These are phyloP conservation scores for Sitta europaea DNA, from an alignment of 2,113 vertebrate genomes.

Conservation along the genomic window DNA sequence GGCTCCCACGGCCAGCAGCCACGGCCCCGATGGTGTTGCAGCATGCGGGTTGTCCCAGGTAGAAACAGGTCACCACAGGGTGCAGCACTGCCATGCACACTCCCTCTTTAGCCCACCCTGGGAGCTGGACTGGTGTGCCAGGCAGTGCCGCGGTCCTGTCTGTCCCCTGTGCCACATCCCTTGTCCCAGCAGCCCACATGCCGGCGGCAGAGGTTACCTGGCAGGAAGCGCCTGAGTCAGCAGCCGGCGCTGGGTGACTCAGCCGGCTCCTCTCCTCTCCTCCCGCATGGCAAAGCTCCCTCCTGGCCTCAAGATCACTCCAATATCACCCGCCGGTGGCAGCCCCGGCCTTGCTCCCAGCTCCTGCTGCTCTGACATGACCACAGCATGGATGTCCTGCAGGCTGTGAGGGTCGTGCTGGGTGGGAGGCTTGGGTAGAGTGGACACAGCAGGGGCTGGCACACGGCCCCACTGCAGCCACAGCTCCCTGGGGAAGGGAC, in stretches of 20 bases:
- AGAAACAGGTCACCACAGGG: rapidly evolving
- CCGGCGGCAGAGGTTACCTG: background rate
- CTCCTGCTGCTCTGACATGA: background rate
- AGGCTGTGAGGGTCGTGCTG: rapidly evolving
- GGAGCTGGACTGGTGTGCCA: background rate
- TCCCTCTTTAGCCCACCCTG: background rate
- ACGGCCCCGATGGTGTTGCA: rapidly evolving
- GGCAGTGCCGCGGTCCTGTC: background rate
- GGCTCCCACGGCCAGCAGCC: background rate
- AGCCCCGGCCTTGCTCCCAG: background rate
- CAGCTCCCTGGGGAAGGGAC: background rate
- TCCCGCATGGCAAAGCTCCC: background rate
- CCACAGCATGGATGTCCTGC: background rate
- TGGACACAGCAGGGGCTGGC: rapidly evolving
- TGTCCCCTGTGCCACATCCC: background rate
- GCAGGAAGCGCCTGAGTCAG: slow-evolving; percentile 15
- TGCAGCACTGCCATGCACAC: rapidly evolving
- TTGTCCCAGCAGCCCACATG: background rate
- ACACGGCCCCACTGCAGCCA: background rate
- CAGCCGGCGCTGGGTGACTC: slow-evolving; percentile 12
- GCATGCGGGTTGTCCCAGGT: rapidly evolving
- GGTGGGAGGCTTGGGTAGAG: background rate
- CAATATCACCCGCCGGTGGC: background rate
- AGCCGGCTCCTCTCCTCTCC: slow-evolving; percentile 1
- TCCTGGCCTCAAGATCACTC: slow-evolving; percentile 27